Evolutionary conservation across 2,888 invertebrate genomes (phyloP).

Genomic region (Brachyptera risi): DNA sequence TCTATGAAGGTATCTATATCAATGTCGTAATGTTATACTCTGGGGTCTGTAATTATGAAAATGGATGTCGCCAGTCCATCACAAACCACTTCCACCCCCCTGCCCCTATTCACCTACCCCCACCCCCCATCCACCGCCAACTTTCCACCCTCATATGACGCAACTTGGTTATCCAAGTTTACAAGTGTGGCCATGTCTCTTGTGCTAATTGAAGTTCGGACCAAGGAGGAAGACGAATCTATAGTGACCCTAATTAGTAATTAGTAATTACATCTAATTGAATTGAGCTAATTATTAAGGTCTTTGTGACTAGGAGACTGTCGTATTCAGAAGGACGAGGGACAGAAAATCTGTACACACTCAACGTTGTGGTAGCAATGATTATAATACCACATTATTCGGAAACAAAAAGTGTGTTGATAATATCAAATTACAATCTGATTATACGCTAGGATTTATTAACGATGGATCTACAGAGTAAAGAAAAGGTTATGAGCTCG

Average conservation of each 20-base stretch:
- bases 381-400: too few relatives aligned
- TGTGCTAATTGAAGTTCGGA: slow-evolving; percentile 21
- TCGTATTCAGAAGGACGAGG: not conserved
- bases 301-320: slow-evolving; percentile 13
- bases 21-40: not conserved
- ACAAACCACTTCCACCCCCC: slow-evolving; percentile 28
- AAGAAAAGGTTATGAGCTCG: too few relatives aligned
- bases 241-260: slow-evolving; percentile 31
- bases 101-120: slow-evolving; percentile 27
- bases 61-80: slow-evolving; percentile 38
- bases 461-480: too few relatives aligned
- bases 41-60: slow-evolving; percentile 14
- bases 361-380: too few relatives aligned
- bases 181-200: slow-evolving; percentile 23
- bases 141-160: slow-evolving; percentile 27
- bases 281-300: slow-evolving; percentile 29
- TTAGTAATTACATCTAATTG: slow-evolving; percentile 30
- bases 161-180: slow-evolving; percentile 29
- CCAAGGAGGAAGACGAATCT: slow-evolving; percentile 30
- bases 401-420: too few relatives aligned
- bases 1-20: too few relatives aligned
- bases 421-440: too few relatives aligned
- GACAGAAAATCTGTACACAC: too few relatives aligned
- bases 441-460: too few relatives aligned
- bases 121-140: slow-evolving; percentile 20